These are phyloP conservation scores for Scolopax mira DNA, from an alignment of 2,113 vertebrate genomes.

Conservation along the genomic window DNA sequence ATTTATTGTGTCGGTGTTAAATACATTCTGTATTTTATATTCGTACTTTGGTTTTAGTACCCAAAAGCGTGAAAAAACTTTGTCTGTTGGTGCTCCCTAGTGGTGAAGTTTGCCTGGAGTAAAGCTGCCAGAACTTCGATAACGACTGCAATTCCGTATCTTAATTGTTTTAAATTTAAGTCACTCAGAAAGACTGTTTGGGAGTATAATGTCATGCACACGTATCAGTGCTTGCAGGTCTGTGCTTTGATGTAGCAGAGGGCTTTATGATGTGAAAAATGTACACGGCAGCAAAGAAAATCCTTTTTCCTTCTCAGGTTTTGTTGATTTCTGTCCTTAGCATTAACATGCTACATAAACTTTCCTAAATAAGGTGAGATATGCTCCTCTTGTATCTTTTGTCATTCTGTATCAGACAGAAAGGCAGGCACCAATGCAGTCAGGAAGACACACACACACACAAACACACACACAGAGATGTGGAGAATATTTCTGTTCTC, in stretches of 20 bases:
- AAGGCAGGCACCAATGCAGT: neutral
- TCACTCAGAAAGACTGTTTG: neutral
- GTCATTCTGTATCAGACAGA: neutral
- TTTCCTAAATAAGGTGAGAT: neutral
- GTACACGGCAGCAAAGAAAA: neutral
- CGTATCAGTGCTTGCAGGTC: neutral
- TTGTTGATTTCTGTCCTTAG: neutral
- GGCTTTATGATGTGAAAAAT: neutral
- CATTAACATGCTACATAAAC: neutral
- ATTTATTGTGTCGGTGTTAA: neutral
- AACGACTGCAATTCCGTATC: neutral
- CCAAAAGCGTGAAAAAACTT: neutral
- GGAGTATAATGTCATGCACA: neutral
- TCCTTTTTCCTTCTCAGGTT: neutral
- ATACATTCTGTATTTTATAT: neutral
- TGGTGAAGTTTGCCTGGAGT: constrained; percentile 3
- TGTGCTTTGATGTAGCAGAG: neutral
- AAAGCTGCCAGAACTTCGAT: neutral
- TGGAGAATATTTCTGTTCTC: neutral
- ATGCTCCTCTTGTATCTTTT: neutral
- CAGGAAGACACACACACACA: no score
- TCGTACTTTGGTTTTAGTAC: neutral
- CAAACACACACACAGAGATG: no score
- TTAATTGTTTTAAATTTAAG: neutral
- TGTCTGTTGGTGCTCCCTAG: constrained; percentile 55